A percentile compares a stretch with the other conserved stretches of the same genome.
Conservation (phyloP, 2,888 invertebrate genomes). For the Tillus elongatus region DNA sequence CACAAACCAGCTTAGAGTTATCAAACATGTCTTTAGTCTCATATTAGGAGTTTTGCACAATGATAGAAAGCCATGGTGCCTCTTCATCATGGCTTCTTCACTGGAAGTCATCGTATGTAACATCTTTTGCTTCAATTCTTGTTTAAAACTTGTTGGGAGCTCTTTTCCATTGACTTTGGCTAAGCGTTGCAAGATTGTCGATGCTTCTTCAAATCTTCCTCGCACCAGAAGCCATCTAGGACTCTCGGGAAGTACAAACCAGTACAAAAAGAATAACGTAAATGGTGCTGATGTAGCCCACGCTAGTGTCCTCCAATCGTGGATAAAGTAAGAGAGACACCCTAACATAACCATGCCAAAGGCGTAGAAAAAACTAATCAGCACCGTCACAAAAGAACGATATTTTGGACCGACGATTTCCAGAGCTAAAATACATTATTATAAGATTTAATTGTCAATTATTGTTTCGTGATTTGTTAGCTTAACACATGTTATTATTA, state of each 20-base stretch:
- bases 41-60: conserved; percentile 79
- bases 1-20: conserved; percentile 85
- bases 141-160: conserved; percentile 62
- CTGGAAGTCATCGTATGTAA: conserved; percentile 49
- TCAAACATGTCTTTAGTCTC: conserved; percentile 75
- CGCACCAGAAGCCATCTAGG: conserved; percentile 80
- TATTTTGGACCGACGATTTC: conserved; percentile 88
- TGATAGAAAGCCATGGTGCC: conserved; percentile 52
- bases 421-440: conserved; percentile 54
- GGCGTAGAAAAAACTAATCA: conserved; percentile 87
- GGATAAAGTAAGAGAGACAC: conserved; percentile 72
- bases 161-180: conserved; percentile 70
- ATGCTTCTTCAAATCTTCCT: conserved; percentile 73
- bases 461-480: no score
- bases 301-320: conserved; percentile 76
- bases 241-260: conserved; percentile 83
- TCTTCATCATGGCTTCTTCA: conserved; percentile 45
- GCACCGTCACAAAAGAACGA: conserved; percentile 83
- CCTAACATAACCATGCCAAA: conserved; percentile 75
- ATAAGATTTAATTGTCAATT: conserved; percentile 4
- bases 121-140: conserved; percentile 63
- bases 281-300: conserved; percentile 79
- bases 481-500: no score
- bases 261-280: conserved; percentile 71
- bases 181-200: conserved; percentile 64